Base-by-base conservation (phyloP, 2,888 invertebrate genomes). In the Ischnus inquisitorius region DNA sequence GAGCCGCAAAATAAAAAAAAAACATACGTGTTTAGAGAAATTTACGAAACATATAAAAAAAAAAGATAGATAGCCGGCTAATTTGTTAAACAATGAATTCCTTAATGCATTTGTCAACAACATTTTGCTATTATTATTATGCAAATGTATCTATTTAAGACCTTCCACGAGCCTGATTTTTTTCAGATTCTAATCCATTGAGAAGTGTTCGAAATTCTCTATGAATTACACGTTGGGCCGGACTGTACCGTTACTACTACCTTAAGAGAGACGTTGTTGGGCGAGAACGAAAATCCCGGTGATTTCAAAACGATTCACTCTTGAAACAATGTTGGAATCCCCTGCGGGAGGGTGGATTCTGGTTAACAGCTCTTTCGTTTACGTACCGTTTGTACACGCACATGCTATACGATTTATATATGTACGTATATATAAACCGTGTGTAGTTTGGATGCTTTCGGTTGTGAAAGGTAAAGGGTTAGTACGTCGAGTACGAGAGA, bases 301-400 rank as follows among this genome's bases (percentile, higher is more conserved):
- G 76, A 72, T 60, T 34, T 25, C 54, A 48, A 43, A 82, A 65
- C 28, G 60, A 72, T 68, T 82, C 71, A 28, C 51, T 75, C 12
- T 51, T 10, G 69, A 54, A 83, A 71, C 64, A 69, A 39, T 62
- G 79, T 75, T 64, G 41, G 43, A 75, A 69, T 34, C 51, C 51
- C 54, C 54, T 22, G 64, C 54, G 48, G 46, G 64, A 16, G 28
- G 62, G 19, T 6, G 69, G 22, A 28, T 41, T 57, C 22, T 65
- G 19, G 10, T 43, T n/a, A 71, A 64, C 41, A 22, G 57, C 39
- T 22, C 46, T 74, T 74, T 12, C 41, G 54, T 57, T 34, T 39
- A 22, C 64, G 19, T 57, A 46, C 79, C 76, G 34, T 39, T 22
- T 19, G n/a, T 48, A 12, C 28, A 69, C 19, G 41, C 22, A 51